Conservation (phyloP, 2,888 invertebrate species). For the Drosophila ustulata region DNA sequence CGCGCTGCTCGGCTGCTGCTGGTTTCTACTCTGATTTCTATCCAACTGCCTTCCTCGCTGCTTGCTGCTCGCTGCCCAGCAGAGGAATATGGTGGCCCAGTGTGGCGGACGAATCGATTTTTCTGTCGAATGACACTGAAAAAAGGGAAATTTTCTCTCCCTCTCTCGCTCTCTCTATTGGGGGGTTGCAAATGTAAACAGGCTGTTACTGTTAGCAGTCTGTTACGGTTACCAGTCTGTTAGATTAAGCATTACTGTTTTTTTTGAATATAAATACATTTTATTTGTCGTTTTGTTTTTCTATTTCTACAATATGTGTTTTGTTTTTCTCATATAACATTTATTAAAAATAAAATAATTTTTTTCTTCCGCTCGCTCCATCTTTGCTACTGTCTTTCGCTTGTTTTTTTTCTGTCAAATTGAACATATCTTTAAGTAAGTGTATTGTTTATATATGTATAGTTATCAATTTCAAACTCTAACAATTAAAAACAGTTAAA, state of each 20-base stretch:
- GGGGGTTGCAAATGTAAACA: slow-evolving; percentile 66
- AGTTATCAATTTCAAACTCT: slow-evolving; percentile 71
- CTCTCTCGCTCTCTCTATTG: slow-evolving; percentile 26
- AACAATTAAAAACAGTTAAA: slow-evolving; percentile 82
- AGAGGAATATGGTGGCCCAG: slow-evolving; percentile 72
- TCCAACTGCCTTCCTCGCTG: slow-evolving; percentile 62
- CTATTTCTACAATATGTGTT: slow-evolving; percentile 74
- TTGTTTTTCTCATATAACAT: slow-evolving; percentile 70
- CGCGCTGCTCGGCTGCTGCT: slow-evolving; percentile 74
- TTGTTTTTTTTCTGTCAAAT: slow-evolving; percentile 57
- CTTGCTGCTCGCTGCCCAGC: slow-evolving; percentile 35
- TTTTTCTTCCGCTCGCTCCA: slow-evolving; percentile 49
- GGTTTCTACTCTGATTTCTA: slow-evolving; percentile 83
- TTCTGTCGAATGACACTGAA: slow-evolving; percentile 81
- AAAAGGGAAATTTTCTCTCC: slow-evolving; percentile 69
- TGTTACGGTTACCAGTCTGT: slow-evolving; percentile 7
- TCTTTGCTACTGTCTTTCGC: slow-evolving; percentile 63
- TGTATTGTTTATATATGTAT: slow-evolving; percentile 60
- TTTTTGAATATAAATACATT: slow-evolving; percentile 82
- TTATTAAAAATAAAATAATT: slow-evolving; percentile 77
- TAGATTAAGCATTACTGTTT: slow-evolving; percentile 27
- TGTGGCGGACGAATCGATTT: slow-evolving; percentile 81
- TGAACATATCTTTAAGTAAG: slow-evolving; percentile 73
- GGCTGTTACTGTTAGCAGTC: slow-evolving; percentile 33
- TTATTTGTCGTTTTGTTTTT: slow-evolving; percentile 80